Conservation (phyloP, 2,113 vertebrate genomes). For the Hirundichthys speculiger region DNA sequence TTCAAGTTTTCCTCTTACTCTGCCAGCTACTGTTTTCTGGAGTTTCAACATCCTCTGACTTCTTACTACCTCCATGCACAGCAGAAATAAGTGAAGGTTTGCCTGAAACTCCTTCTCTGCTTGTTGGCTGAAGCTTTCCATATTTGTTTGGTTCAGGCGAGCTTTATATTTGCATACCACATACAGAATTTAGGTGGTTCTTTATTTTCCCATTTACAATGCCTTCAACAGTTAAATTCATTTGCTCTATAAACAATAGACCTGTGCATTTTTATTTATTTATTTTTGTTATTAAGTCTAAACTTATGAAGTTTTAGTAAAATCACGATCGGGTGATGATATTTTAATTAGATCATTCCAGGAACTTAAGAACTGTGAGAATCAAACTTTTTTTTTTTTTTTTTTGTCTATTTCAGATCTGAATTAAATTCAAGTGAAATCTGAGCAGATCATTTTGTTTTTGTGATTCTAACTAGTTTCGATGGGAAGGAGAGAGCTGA, state of each 20-base stretch:
- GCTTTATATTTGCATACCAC: constrained; percentile 8
- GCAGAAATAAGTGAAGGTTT: background rate
- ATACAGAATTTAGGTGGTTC: background rate
- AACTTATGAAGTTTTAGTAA: too few species aligned
- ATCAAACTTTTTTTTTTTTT: too few species aligned
- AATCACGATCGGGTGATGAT: too few species aligned
- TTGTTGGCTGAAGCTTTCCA: background rate
- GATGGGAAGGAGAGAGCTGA: too few species aligned
- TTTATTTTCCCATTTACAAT: background rate
- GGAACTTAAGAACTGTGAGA: too few species aligned
- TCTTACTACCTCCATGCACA: background rate
- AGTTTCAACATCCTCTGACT: constrained; percentile 3
- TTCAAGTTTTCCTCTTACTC: too few species aligned
- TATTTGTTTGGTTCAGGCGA: constrained; percentile 11
- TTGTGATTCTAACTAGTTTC: too few species aligned
- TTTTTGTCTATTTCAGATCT: too few species aligned
- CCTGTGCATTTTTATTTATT: constrained; percentile 4
- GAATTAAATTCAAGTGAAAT: too few species aligned
- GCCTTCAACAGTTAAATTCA: background rate
- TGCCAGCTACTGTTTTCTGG: constrained; percentile 5
- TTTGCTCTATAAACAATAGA: background rate
- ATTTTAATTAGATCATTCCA: too few species aligned
- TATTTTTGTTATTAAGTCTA: background rate
- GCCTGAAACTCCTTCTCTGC: background rate
- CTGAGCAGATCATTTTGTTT: too few species aligned